Percentiles rank a stretch among this genome's conserved stretches.
phyloP scores from a whole-genome alignment of 2,113 vertebrate species.

The Casuarius casuarius region DNA sequence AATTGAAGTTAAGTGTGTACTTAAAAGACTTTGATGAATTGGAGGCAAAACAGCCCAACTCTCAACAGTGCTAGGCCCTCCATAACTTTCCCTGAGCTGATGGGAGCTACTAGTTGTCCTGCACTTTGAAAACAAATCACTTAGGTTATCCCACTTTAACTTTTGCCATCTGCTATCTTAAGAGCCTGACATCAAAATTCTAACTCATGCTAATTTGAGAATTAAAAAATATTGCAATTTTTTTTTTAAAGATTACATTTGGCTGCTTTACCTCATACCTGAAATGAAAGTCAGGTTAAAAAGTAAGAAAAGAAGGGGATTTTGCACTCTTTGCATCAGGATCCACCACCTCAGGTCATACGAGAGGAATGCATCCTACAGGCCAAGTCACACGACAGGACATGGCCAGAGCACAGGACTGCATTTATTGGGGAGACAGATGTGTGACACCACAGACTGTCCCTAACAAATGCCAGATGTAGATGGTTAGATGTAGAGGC shows the following conservation, averaged over 20 bases:
- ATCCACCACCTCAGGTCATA: neutral
- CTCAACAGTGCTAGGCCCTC: neutral
- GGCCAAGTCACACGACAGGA: neutral
- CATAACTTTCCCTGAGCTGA: neutral
- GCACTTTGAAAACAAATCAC: neutral
- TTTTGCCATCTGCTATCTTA: neutral
- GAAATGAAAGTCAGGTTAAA: neutral
- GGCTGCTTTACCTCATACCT: neutral
- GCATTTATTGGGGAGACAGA: neutral
- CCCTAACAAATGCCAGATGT: slow-evolving; percentile 56
- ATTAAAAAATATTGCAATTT: neutral
- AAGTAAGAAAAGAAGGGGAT: neutral
- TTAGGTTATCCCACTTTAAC: neutral
- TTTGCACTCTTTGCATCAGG: neutral
- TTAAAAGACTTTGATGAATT: neutral
- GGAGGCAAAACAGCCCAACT: neutral
- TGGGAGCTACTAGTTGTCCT: neutral
- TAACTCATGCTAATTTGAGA: neutral
- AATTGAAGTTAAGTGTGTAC: neutral
- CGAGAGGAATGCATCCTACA: neutral
- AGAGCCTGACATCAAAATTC: neutral
- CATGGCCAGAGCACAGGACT: neutral
- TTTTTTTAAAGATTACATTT: neutral
- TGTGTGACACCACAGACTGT: neutral
- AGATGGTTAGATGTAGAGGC: neutral